Evolutionary conservation across 2,113 vertebrate genomes (phyloP), one percentile per base, ranked within the genome.

Genomic region (Manacus vitellinus): DNA sequence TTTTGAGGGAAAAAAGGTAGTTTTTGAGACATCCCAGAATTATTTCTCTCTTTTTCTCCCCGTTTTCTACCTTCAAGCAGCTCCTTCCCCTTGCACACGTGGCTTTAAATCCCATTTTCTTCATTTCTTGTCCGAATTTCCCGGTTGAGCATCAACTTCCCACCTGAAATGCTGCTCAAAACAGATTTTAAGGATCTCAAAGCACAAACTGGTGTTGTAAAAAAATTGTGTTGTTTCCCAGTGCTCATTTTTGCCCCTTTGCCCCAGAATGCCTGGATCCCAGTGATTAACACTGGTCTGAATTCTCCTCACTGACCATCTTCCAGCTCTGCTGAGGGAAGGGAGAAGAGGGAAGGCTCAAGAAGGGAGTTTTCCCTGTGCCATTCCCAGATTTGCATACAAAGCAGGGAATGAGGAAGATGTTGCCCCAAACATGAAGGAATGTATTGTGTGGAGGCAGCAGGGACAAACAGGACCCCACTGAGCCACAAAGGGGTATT

Each of bases 401-500:
- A 51, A 14, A 75, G 72, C 68, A 82, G 13, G 2, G 56, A 44
- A 51, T 10, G 35, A 39, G 70, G 75, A 73, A 52, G 81, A 75
- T 46, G 58, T 17, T 66, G 43, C 51, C 73, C 33, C 46, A 41
- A 63, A 44, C n/a, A 90, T 92, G 92, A 95, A 94, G 86, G 89
- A 67, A 49, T 7, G 73, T 52, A 80, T 88, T 95, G 92, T 95
- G 31, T n/a, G 43, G 58, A 76, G 25, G 68, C 65, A 67, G 78
- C 43, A 76, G 68, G 73, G 73, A 80, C 77, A 92, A 89, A 92
- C 77, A 83, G 86, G 73, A 83, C 21, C 85, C n/a, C 65, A 67
- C n/a, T 54, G 47, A 72, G n/a, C 61, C 31, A 85, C 94, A 95
- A 92, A 95, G 61, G 61, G 68, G 68, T 18, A 90, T 90, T 90